Percentiles rank a stretch among this genome's conserved stretches.
phyloP scores from a whole-genome alignment of 2,888 invertebrate genomes.

The Tipula lateralis region DNA sequence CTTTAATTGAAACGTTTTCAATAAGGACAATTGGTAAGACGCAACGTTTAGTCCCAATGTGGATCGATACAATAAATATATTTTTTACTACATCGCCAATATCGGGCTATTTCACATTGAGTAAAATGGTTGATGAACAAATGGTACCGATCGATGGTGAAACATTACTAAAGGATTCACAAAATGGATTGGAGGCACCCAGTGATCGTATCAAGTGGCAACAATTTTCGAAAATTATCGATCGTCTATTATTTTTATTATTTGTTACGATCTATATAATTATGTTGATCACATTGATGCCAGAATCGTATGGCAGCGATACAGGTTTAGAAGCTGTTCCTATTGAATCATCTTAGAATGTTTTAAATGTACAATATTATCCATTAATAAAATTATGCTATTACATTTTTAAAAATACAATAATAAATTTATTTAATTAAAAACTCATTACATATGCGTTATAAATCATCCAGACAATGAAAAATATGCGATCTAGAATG shows the following conservation, averaged over 20 bases:
- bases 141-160: background rate
- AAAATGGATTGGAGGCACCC: background rate
- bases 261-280: slow-evolving; percentile 32
- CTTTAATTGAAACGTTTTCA: slow-evolving; percentile 35
- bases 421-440: background rate
- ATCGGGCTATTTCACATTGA: background rate
- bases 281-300: slow-evolving; percentile 33
- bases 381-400: background rate
- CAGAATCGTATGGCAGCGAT: slow-evolving; percentile 26
- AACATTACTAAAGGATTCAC: background rate
- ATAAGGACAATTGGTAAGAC: slow-evolving; percentile 33
- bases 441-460: background rate
- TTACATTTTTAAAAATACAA: background rate
- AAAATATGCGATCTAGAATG: background rate
- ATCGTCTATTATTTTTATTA: slow-evolving; percentile 33
- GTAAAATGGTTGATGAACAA: background rate
- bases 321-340: background rate
- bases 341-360: background rate
- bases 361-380: background rate
- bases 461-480: background rate
- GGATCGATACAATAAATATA: slow-evolving; percentile 33
- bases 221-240: slow-evolving; percentile 33
- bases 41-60: slow-evolving; percentile 32
- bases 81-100: background rate
- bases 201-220: slow-evolving; percentile 31